Evolutionary conservation across 1,140 invertebrate species (phyloP).

Genomic region (Drosophila parvula): DNA sequence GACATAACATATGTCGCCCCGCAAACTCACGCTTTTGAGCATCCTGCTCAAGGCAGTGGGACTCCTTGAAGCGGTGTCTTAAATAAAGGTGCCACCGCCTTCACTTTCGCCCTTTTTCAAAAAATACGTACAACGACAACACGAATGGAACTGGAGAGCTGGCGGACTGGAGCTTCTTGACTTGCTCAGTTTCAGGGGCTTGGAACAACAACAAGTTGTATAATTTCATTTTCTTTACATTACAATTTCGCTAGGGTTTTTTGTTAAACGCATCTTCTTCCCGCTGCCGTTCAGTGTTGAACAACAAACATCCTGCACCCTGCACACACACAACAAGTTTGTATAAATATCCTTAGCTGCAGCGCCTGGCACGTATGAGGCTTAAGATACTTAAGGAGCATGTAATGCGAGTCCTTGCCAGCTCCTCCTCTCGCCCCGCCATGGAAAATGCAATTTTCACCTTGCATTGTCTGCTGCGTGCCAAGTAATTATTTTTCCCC

Average conservation of each 20-base stretch:
- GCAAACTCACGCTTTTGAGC: constrained; percentile 25
- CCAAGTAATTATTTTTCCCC: constrained; percentile 63
- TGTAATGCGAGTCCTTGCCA: constrained; percentile 60
- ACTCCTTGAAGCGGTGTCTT: constrained; percentile 46
- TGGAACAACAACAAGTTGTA: constrained; percentile 53
- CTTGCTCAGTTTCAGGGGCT: constrained; percentile 55
- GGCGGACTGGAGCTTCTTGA: constrained; percentile 52
- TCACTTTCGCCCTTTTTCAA: constrained; percentile 63
- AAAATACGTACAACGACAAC: neutral
- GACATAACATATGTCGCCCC: constrained; percentile 62
- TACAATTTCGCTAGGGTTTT: constrained; percentile 58
- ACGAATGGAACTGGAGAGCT: neutral
- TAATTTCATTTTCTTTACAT: constrained; percentile 66
- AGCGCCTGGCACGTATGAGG: constrained; percentile 61
- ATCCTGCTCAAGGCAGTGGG: constrained; percentile 33
- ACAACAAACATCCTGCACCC: constrained; percentile 9
- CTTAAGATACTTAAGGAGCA: constrained; percentile 65
- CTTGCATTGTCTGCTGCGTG: constrained; percentile 67
- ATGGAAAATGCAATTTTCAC: constrained; percentile 69
- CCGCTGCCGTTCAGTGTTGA: neutral
- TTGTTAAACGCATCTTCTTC: constrained; percentile 62
- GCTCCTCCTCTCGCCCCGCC: neutral
- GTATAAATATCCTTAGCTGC: constrained; percentile 58
- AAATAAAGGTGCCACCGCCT: constrained; percentile 65
- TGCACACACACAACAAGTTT: constrained; percentile 43